Base-by-base conservation (phyloP, 1,140 invertebrate species). In the Aporrectodea caliginosa region DNA sequence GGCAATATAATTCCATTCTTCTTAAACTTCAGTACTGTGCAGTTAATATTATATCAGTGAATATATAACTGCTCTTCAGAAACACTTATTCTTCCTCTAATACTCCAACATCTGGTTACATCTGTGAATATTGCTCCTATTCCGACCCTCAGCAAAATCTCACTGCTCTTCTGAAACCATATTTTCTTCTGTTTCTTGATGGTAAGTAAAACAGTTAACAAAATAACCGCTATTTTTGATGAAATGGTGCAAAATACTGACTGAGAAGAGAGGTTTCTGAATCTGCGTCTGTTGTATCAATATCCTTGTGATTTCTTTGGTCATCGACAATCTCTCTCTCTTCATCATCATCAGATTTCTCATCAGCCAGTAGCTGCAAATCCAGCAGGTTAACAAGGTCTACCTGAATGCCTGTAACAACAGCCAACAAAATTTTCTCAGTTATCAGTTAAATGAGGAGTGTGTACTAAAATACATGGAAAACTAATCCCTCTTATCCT, bases 331-430 rank as follows among this genome's bases (percentile, higher is more conserved):
- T 33, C 12, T 74, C 73, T 1, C 33, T 31, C 0, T 74, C 73
- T 1, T 74, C 72, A 32, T 73, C 72, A 34, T 78, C 75, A 35
- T 76, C 75, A 6, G 43, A 58, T 12, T 58, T 58, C 22, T 58
- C 43, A 43, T 79, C 71, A 14, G 34, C 29, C 72, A 79, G 69
- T 32, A 79, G 34, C 29, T 80, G 34, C 31, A 80, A 34, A 69
- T 80, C 79, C 29, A 80, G 74, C 12, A 80, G 79, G 68, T 77
- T 80, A 33, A 80, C 79, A 1, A 80, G 58, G 71, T 80, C 79
- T 22, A 80, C 79, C 35, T 80, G 79, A 34, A 80, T 31, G 0
- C 74, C 79, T 80, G 35, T 6, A 73, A n/a, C n/a, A n/a, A n/a
- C n/a, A n/a, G n/a, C n/a, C n/a, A n/a, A n/a, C n/a, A n/a, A n/a